Evolutionary conservation across 1,140 invertebrate species (phyloP), one percentile per base, ranked within the genome.

Genomic region (Pinna nobilis): DNA sequence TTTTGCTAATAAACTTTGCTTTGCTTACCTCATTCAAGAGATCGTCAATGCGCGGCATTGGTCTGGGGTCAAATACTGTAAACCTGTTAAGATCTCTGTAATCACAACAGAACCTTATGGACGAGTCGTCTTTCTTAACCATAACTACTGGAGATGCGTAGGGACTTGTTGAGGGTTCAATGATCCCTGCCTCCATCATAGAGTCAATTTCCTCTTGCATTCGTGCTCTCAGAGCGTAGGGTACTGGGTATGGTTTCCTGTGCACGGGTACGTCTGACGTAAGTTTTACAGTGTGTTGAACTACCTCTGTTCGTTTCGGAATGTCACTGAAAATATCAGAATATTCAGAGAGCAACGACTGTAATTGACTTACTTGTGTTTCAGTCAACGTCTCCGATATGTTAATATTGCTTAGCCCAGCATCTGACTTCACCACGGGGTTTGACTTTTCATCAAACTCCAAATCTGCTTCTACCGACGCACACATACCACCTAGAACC

Each of bases 141-240:
- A n/a, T 50, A 20, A 63, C 33, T 15, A 63, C 47, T 9, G 72
- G 72, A 18, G 64, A 23, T n/a, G 66, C 47, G 50, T 71, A 78
- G 23, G 76, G 76, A 35, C 47, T 61, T 13, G 63, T 35, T 20
- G 63, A 69, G 23, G 28, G 53, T 28, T 71, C 57, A 35, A 80
- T 78, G 20, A 80, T 65, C 11, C 60, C 53, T 18, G 32, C 2
- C 18, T 74, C 20, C 15, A 70, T 25, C 69, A 78, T 76, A 20
- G 61, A 37, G 2, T 74, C 37, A 6, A 74, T 15, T 51, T 77
- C 49, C 13, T 41, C n/a, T 11, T 67, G 25, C 18, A 60, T 47
- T 28, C 23, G 25, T 0, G 47, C 30, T 2, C 9, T 18, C 32
- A 70, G 25, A 9, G 47, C 59, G 32, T 51, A 70, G 0, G 68